Evolutionary conservation across 2,797 vertebrate genomes (phyloP), one percentile per base, ranked within the genome.

Genomic region (Pitangus sulphuratus): DNA sequence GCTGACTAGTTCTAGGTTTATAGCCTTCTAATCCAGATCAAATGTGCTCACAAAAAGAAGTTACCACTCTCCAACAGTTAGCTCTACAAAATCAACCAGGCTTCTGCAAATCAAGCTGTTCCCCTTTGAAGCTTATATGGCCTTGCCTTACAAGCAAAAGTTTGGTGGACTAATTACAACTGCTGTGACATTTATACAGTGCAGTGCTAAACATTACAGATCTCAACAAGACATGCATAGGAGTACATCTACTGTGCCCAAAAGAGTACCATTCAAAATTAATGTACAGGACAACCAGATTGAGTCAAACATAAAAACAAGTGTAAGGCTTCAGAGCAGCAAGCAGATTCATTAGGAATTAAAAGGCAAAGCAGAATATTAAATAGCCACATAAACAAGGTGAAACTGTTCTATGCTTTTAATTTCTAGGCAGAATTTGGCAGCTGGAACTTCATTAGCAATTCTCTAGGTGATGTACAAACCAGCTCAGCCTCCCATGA

Each of bases 341-440:
- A 85, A 48, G 39, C 7, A 79, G 61, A 81, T 61, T 79, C 76
- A 78, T 88, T 37, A 78, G 54, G 84, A 94, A 91, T 56, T 65
- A 88, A 91, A 95, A 91, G 37, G 71, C 60, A 83, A 95, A 84
- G 57, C 28, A 82, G 79, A 95, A 81, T 61, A 93, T 69, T 85
- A 91, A 96, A 81, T 2, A 90, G 72, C 12, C 56, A 93, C 33
- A 84, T 78, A 69, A 94, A 81, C 45, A 96, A 88, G 58, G 85
- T 76, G 51, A 89, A 91, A 85, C 37, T 11, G 2, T 74, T 31
- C 66, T n/a, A 42, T 25, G 68, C 35, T 90, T 90, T 82, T 65
- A 87, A 95, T 92, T 72, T 92, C 47, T 31, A 84, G 31, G 25
- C 9, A 78, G 79, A 90, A 85, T 85, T 78, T 70, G 44, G 58